A percentile compares a stretch with the other conserved stretches of the same genome.
Evolutionary conservation across 2,113 vertebrate species (phyloP).

Genomic region (Perccottus glenii): DNA sequence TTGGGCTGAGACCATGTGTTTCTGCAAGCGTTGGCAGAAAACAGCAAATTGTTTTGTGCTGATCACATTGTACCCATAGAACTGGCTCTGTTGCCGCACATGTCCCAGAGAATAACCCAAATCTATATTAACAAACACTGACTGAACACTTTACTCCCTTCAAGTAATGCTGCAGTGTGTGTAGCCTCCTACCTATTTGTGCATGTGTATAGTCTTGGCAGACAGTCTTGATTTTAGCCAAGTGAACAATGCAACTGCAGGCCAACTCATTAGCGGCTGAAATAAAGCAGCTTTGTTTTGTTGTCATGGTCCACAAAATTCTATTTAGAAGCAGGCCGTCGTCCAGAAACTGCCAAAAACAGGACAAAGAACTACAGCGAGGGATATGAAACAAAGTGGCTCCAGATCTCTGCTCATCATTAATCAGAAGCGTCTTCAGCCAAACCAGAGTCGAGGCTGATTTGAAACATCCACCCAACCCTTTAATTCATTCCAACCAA

Average conservation of each 20-base stretch:
- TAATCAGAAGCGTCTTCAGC: conserved; percentile 34
- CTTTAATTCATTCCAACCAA: no score
- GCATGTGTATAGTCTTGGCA: conserved; percentile 50
- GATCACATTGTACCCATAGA: background rate
- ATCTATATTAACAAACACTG: conserved; percentile 22
- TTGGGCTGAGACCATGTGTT: conserved; percentile 21
- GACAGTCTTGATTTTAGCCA: conserved; percentile 40
- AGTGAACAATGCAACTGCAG: conserved; percentile 25
- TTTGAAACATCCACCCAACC: conserved; percentile 17
- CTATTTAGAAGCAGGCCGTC: conserved; percentile 58
- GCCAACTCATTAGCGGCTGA: conserved; percentile 69
- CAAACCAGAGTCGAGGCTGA: conserved; percentile 19
- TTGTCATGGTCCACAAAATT: conserved; percentile 69
- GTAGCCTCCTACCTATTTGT: conserved; percentile 51
- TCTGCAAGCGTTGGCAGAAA: conserved; percentile 1
- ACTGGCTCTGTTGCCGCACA: background rate
- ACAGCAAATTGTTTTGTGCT: background rate
- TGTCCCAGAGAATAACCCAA: conserved; percentile 12
- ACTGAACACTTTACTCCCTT: conserved; percentile 17
- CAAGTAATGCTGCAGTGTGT: conserved; percentile 36
- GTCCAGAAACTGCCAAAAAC: conserved; percentile 47
- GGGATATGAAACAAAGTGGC: conserved; percentile 34
- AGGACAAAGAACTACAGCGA: conserved; percentile 27
- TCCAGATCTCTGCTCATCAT: conserved; percentile 22
- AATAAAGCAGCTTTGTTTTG: conserved; percentile 74